phyloP scores from a whole-genome alignment of 1,140 invertebrate species.

The Ganaspis sp. region DNA sequence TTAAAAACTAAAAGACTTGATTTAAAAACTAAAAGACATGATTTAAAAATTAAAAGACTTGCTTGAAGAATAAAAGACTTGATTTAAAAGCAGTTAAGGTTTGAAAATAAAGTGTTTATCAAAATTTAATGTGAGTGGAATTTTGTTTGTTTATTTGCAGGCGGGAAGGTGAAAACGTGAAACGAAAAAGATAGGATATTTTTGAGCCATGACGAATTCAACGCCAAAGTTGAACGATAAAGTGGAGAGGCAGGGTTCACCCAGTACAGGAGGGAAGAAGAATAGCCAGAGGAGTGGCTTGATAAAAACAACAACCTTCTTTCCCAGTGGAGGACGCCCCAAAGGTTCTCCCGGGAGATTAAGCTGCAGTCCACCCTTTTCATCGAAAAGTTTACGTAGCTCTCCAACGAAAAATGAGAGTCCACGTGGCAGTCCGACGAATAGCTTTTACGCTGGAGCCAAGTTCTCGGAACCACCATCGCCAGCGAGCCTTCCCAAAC shows the following conservation, averaged over 20 bases:
- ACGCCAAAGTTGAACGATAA: conserved; percentile 69
- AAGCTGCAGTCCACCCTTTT: conserved; percentile 62
- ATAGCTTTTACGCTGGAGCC: conserved; percentile 78
- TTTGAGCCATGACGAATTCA: conserved; percentile 71
- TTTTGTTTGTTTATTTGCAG: conserved; percentile 36
- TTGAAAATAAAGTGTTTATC: too few species aligned
- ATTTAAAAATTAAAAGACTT: too few species aligned
- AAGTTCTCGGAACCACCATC: conserved; percentile 81
- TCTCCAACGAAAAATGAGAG: conserved; percentile 59
- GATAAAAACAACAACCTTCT: conserved; percentile 44
- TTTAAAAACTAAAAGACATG: too few species aligned
- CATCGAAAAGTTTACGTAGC: conserved; percentile 54
- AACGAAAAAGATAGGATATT: conserved; percentile 13
- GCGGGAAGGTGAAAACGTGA: conserved; percentile 39
- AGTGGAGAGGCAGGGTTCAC: conserved; percentile 69
- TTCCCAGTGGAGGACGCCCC: conserved; percentile 37
- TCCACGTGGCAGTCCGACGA: conserved; percentile 72
- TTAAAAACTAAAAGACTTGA: too few species aligned
- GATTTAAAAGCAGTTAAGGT: too few species aligned
- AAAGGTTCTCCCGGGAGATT: conserved; percentile 48
- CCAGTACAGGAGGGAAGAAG: conserved; percentile 63
- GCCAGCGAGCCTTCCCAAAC: conserved; percentile 78
- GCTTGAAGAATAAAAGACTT: too few species aligned
- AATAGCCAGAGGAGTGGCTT: conserved; percentile 36
- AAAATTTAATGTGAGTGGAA: not conserved